A percentile compares a stretch with the other conserved stretches of the same genome.
phyloP scores from a whole-genome alignment of 2,797 vertebrate genomes.

The Sebastes miniatus region DNA sequence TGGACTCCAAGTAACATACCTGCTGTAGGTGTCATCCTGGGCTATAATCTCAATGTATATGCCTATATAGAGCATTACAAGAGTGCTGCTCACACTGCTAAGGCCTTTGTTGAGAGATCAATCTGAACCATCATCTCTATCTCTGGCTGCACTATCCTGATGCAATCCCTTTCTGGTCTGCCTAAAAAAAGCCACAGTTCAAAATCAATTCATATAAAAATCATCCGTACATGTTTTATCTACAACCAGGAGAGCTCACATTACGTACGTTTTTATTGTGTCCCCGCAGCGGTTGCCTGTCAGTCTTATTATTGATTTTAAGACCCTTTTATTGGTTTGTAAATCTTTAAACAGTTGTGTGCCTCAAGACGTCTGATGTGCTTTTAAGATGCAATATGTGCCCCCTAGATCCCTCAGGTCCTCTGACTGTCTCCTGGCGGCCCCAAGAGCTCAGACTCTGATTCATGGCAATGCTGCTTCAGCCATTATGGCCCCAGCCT shows the following conservation, averaged over 20 bases:
- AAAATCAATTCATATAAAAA: slow-evolving; percentile 4
- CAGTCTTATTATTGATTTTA: slow-evolving; percentile 36
- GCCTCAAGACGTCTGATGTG: background rate
- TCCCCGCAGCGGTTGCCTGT: slow-evolving; percentile 7
- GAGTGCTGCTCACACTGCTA: background rate
- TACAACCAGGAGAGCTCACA: background rate
- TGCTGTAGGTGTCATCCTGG: background rate
- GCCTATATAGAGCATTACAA: background rate
- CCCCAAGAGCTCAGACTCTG: background rate
- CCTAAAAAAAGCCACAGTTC: background rate
- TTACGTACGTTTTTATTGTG: background rate
- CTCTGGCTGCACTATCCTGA: background rate
- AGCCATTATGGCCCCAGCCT: background rate
- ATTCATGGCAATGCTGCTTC: background rate
- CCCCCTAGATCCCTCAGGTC: slow-evolving; percentile 12
- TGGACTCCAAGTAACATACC: background rate
- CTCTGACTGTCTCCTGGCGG: slow-evolving; percentile 12
- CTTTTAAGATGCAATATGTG: slow-evolving; percentile 28
- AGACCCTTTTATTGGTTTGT: slow-evolving; percentile 23
- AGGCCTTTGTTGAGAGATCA: background rate
- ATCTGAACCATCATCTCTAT: background rate
- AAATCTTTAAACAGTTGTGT: slow-evolving; percentile 37
- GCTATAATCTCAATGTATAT: background rate
- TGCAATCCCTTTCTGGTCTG: background rate
- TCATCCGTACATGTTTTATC: background rate